These are phyloP conservation scores for Penaeus vannamei DNA, from an alignment of 1,140 invertebrate species.

Conservation along the genomic window DNA sequence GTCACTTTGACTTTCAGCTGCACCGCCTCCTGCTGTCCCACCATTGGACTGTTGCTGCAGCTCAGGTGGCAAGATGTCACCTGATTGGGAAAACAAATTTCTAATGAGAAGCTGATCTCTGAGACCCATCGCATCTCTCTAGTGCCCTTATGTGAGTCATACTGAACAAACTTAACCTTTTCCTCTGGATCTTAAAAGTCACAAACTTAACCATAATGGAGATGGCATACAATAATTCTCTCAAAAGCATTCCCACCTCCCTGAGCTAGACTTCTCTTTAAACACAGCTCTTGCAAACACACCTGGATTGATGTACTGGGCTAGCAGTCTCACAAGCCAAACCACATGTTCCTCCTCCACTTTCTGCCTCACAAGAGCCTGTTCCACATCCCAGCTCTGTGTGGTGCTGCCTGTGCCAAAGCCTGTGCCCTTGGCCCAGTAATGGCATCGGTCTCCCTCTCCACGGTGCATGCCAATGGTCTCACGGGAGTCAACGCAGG, in stretches of 20 bases:
- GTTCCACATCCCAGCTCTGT: slow-evolving; percentile 96
- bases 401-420: slow-evolving; percentile 96
- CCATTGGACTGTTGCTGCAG: slow-evolving; percentile 46
- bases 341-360: slow-evolving; percentile 95
- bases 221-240: background rate
- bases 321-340: slow-evolving; percentile 81
- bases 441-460: slow-evolving; percentile 85
- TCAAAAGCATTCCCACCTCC: too few relatives aligned
- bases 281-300: slow-evolving; percentile 69
- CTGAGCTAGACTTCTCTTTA: background rate
- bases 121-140: too few relatives aligned
- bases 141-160: too few relatives aligned
- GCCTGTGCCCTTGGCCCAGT: slow-evolving; percentile 95
- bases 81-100: background rate
- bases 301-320: slow-evolving; percentile 89
- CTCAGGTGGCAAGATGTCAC: slow-evolving; percentile 55
- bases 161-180: too few relatives aligned
- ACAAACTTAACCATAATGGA: too few relatives aligned
- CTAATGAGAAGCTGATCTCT: too few relatives aligned
- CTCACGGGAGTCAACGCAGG: slow-evolving; percentile 57
- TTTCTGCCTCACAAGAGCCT: slow-evolving; percentile 88
- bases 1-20: slow-evolving; percentile 10
- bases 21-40: slow-evolving; percentile 18
- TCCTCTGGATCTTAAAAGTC: too few relatives aligned
- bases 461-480: slow-evolving; percentile 57